Conservation (phyloP, 2,888 invertebrate species). For the Rhogogaster chlorosoma region DNA sequence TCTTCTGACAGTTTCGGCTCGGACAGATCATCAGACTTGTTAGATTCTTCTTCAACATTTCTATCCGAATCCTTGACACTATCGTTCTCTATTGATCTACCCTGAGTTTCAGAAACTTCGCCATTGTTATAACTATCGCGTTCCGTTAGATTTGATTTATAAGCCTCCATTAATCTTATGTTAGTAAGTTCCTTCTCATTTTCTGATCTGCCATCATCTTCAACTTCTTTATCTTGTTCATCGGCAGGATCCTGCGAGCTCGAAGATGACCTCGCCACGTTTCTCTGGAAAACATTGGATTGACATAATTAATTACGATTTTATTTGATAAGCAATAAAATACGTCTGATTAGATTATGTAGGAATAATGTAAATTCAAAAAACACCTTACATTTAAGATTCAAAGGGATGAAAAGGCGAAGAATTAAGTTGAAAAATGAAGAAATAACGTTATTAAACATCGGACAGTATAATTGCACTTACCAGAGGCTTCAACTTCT, state of each 20-base stretch:
- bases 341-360: not conserved
- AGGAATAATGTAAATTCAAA: not conserved
- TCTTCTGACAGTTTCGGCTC: constrained; percentile 17
- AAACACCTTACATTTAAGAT: not conserved
- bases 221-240: constrained; percentile 49
- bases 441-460: constrained; percentile 12
- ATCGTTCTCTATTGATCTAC: not conserved
- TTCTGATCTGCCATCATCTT: constrained; percentile 37
- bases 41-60: constrained; percentile 55
- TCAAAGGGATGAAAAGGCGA: not conserved
- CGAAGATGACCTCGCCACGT: constrained; percentile 47
- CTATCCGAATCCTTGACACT: constrained; percentile 44
- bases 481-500: constrained; percentile 7
- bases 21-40: not conserved
- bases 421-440: not conserved
- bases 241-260: constrained; percentile 50
- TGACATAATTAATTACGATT: not conserved
- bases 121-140: constrained; percentile 46
- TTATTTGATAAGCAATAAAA: not conserved
- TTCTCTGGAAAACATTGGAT: constrained; percentile 27
- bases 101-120: constrained; percentile 51
- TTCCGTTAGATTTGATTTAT: constrained; percentile 31
- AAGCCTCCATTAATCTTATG: constrained; percentile 15
- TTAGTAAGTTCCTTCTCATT: not conserved
- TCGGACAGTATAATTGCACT: not conserved